A percentile compares a stretch with the other conserved stretches of the same genome.
These are phyloP conservation scores for Clarias batrachus DNA, from an alignment of 2,113 vertebrate species.

Conservation along the genomic window DNA sequence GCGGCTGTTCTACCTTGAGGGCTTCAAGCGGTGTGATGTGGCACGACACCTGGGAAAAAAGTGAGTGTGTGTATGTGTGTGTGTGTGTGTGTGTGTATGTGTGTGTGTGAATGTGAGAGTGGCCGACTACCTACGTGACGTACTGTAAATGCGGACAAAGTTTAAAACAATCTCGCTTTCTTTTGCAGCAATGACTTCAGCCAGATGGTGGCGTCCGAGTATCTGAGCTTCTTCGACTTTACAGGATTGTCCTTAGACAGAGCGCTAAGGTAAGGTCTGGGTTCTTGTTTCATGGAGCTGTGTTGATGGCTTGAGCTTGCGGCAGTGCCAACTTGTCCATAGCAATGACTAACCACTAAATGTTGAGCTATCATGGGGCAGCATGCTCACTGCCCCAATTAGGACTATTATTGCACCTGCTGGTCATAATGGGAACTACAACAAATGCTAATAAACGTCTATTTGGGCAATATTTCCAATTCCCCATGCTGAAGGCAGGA, in stretches of 20 bases:
- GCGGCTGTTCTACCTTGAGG: conserved; percentile 90
- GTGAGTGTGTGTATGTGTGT: conserved; percentile 68
- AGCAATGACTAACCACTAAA: not conserved
- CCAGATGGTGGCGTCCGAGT: conserved; percentile 79
- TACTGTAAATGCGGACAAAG: not conserved
- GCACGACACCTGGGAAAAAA: conserved; percentile 95
- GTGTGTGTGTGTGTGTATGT: conserved; percentile 47
- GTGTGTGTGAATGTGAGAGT: not conserved
- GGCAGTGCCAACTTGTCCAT: not conserved
- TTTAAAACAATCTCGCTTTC: conserved; percentile 7
- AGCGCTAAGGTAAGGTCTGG: conserved; percentile 71
- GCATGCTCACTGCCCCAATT: not conserved
- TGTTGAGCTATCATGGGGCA: not conserved
- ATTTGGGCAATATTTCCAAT: not conserved
- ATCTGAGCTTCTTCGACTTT: conserved; percentile 80
- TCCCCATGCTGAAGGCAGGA: not conserved
- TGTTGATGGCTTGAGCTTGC: not conserved
- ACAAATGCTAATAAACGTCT: not conserved
- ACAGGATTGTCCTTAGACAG: conserved; percentile 74
- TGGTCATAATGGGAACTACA: not conserved
- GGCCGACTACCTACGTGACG: not conserved
- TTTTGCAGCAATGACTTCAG: conserved; percentile 78
- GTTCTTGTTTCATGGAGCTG: not conserved
- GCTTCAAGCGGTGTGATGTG: conserved; percentile 94
- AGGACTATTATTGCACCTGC: not conserved